Conservation (phyloP, 1,140 invertebrate genomes). For the Drosophila santomea region DNA sequence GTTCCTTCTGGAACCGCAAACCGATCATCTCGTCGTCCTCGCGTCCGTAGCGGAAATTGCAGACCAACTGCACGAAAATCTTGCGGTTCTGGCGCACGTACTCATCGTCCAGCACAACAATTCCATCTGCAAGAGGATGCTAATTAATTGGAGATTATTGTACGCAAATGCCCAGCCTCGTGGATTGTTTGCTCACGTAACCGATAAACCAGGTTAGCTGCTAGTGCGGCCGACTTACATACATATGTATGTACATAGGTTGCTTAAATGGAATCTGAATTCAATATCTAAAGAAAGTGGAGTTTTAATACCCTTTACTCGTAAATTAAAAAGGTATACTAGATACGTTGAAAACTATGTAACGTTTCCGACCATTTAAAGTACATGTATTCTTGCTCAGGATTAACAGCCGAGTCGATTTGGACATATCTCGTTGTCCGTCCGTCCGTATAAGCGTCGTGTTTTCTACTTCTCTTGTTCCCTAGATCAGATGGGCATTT, state of each 20-base stretch:
- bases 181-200: constrained; percentile 57
- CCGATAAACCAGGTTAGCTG: constrained; percentile 64
- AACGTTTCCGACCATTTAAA: too few species aligned
- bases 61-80: constrained; percentile 97
- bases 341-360: too few species aligned
- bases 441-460: too few species aligned
- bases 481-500: too few species aligned
- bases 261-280: too few species aligned
- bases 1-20: constrained; percentile 98
- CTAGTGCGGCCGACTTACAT: constrained; percentile 19
- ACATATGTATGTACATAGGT: too few species aligned
- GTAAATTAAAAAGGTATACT: too few species aligned
- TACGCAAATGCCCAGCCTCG: background rate
- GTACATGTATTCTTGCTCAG: too few species aligned
- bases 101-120: constrained; percentile 95
- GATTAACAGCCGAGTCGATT: too few species aligned
- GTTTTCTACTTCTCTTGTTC: too few species aligned
- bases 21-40: constrained; percentile 99
- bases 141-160: constrained; percentile 53
- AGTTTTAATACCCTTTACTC: too few species aligned
- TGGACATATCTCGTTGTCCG: too few species aligned
- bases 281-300: background rate
- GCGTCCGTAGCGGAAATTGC: constrained; percentile 98
- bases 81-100: constrained; percentile 93
- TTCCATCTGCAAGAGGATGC: constrained; percentile 90